Percentiles rank a stretch among this genome's conserved stretches.
phyloP scores from a whole-genome alignment of 2,113 vertebrate species.

The Galemys pyrenaicus region DNA sequence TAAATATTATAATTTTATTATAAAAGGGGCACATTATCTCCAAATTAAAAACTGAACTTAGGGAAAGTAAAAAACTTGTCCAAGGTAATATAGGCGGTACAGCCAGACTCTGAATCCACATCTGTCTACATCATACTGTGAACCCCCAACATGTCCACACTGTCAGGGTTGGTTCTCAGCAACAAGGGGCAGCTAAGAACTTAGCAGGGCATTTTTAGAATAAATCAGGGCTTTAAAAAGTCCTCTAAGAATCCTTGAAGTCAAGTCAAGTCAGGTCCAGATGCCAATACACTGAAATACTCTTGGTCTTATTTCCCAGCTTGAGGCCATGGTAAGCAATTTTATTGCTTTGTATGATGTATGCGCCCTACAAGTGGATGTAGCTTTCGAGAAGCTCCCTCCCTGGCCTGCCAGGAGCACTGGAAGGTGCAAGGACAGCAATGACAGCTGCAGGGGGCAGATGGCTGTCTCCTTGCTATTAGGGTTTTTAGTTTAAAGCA shows the following conservation, averaged over 20 bases:
- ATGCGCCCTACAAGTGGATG: too few species aligned
- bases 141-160: background rate
- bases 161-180: background rate
- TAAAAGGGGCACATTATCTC: background rate
- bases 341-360: background rate
- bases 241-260: background rate
- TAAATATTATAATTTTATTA: background rate
- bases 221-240: background rate
- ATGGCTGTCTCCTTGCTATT: background rate
- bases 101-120: background rate
- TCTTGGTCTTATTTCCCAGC: background rate
- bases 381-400: background rate
- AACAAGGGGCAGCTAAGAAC: background rate
- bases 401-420: too few species aligned
- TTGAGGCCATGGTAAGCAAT: background rate
- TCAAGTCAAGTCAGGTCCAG: background rate
- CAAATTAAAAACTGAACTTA: background rate
- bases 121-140: background rate
- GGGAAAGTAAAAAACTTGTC: background rate
- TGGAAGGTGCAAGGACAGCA: background rate
- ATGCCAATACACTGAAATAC: background rate
- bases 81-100: background rate
- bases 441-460: background rate
- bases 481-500: background rate
- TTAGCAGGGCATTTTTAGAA: background rate